Percentiles rank a stretch among this genome's conserved stretches.
These are phyloP conservation scores for Sphecodes monilicornis DNA, from an alignment of 2,888 invertebrate genomes.

Conservation along the genomic window DNA sequence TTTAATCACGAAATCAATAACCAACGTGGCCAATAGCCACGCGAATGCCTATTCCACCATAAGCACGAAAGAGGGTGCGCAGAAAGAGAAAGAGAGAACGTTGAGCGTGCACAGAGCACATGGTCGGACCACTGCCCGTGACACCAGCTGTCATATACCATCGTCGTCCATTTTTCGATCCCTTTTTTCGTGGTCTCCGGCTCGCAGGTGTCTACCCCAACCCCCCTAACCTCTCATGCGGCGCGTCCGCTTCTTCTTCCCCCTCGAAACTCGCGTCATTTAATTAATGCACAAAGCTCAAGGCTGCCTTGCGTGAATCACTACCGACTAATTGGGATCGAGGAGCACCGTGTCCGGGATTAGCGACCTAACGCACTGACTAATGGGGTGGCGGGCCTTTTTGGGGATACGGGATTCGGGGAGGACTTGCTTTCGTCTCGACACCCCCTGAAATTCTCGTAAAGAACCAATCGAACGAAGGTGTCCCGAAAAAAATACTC, in stretches of 20 bases:
- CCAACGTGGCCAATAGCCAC: constrained; percentile 18
- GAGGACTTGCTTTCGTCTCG: neutral
- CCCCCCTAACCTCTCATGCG: neutral
- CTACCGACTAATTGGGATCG: constrained; percentile 34
- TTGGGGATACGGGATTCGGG: constrained; percentile 12
- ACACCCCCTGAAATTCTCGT: neutral
- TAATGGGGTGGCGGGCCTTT: constrained; percentile 30
- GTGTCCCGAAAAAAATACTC: neutral
- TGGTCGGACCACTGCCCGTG: constrained; percentile 77
- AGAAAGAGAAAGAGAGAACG: constrained; percentile 14
- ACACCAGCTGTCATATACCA: constrained; percentile 78
- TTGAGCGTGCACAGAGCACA: constrained; percentile 69
- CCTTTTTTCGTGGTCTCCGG: constrained; percentile 11
- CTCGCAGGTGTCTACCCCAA: constrained; percentile 43
- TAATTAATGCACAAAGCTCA: constrained; percentile 49
- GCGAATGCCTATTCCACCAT: constrained; percentile 27
- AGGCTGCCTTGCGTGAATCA: constrained; percentile 54
- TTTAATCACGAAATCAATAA: constrained; percentile 24
- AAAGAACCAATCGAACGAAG: neutral
- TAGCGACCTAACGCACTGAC: constrained; percentile 12
- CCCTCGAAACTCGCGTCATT: constrained; percentile 20
- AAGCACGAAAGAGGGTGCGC: neutral
- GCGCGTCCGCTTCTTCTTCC: neutral
- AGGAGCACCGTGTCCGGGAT: constrained; percentile 22
- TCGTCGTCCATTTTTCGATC: constrained; percentile 24